These are phyloP conservation scores for Gallinago solitaria DNA, from an alignment of 2,797 vertebrate species.

Conservation along the genomic window DNA sequence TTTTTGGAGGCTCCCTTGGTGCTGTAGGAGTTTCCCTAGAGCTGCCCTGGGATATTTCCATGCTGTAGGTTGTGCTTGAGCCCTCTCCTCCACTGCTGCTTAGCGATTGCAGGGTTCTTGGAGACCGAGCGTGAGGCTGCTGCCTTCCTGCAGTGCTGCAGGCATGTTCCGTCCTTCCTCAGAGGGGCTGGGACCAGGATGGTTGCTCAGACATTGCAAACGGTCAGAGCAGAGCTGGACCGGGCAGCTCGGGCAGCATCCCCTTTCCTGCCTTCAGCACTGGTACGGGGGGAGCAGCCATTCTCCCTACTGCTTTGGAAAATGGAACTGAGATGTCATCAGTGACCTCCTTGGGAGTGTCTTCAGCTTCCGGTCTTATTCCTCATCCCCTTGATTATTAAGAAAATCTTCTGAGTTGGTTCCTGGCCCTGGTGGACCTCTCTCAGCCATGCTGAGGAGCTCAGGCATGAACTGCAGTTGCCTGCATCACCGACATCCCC, in stretches of 20 bases:
- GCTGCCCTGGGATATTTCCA: neutral
- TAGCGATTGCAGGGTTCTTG: neutral
- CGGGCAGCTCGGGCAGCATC: neutral
- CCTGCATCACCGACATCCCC: neutral
- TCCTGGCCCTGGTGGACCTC: neutral
- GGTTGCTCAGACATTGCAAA: neutral
- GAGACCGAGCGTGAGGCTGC: neutral
- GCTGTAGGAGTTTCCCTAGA: neutral
- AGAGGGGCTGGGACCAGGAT: fast-evolving
- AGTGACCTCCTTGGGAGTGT: neutral
- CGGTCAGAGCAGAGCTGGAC: neutral
- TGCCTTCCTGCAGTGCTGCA: neutral
- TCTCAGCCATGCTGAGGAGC: fast-evolving
- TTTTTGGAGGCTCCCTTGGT: neutral
- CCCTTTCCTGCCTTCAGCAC: neutral
- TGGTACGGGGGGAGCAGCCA: neutral
- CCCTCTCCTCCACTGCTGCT: neutral
- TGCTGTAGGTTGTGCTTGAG: neutral
- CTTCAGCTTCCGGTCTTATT: neutral
- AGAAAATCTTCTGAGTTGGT: neutral
- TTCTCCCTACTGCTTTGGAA: neutral
- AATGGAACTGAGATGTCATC: neutral
- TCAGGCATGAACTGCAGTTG: neutral
- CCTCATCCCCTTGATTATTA: neutral
- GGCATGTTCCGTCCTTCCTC: neutral